Conservation (phyloP, 2,113 vertebrate species). For the Tachycineta bicolor region DNA sequence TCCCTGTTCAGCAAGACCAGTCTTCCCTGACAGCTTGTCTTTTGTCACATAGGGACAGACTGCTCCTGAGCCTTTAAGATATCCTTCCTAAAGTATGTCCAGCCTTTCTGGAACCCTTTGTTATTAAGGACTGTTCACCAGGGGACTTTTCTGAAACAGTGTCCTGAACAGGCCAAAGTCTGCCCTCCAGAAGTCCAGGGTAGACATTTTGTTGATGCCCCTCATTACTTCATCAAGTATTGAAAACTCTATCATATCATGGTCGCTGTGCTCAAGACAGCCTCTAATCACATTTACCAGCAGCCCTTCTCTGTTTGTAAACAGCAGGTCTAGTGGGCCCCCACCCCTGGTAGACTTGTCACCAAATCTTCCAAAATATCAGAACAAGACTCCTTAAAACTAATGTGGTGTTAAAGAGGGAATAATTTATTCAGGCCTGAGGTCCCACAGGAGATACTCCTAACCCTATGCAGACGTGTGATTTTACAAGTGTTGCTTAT, state of each 20-base stretch:
- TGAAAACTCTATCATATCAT: background rate
- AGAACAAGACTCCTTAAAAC: background rate
- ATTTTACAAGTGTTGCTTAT: background rate
- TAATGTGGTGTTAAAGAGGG: background rate
- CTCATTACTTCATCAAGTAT: background rate
- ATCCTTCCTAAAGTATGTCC: background rate
- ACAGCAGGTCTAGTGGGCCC: background rate
- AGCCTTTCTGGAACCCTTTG: background rate
- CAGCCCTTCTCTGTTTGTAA: background rate
- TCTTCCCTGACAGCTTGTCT: background rate
- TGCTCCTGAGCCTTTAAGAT: background rate
- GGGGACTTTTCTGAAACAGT: background rate
- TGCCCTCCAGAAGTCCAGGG: background rate
- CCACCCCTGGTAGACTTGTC: background rate
- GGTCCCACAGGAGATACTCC: background rate
- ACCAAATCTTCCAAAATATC: background rate
- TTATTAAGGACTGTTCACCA: background rate
- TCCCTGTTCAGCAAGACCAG: background rate
- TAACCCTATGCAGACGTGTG: background rate
- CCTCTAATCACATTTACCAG: background rate
- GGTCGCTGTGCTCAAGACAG: background rate
- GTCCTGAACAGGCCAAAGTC: background rate
- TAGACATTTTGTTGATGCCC: background rate
- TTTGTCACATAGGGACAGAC: background rate
- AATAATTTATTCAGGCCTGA: background rate